A percentile compares a stretch with the other conserved stretches of the same genome.
phyloP scores from a whole-genome alignment of 2,797 vertebrate species.

The Clamator glandarius region DNA sequence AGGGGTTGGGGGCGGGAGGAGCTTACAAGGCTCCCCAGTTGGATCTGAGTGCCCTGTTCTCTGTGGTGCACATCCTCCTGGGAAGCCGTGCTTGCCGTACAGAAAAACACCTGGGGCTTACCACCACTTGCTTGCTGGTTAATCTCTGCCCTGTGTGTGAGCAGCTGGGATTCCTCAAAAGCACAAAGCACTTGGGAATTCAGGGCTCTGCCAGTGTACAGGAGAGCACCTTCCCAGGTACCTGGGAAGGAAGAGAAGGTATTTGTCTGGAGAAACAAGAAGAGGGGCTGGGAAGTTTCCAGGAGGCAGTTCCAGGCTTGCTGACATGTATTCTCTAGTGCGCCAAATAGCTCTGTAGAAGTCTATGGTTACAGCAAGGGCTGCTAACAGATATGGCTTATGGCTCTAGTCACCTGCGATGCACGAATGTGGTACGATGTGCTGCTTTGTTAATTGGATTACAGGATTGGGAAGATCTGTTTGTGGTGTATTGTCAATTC shows the following conservation, averaged over 20 bases:
- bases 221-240: neutral
- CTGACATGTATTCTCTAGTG: neutral
- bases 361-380: slow-evolving; percentile 8
- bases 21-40: neutral
- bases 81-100: neutral
- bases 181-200: neutral
- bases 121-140: neutral
- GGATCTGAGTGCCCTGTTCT: neutral
- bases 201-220: neutral
- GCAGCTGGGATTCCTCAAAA: slow-evolving; percentile 59
- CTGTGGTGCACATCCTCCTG: accelerated
- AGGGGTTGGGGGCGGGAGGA: neutral
- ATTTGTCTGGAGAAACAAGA: neutral
- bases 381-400: slow-evolving; percentile 71
- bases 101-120: neutral
- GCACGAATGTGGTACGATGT: neutral
- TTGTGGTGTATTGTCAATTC: slow-evolving; percentile 43
- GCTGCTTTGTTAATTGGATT: slow-evolving; percentile 40
- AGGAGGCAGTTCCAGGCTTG: slow-evolving; percentile 66
- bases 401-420: slow-evolving; percentile 58
- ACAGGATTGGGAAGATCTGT: slow-evolving; percentile 13
- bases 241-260: neutral
- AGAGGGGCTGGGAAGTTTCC: slow-evolving; percentile 60
- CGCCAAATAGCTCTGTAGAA: slow-evolving; percentile 60
- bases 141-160: neutral